Percentiles rank a stretch among this genome's conserved stretches.
These are phyloP conservation scores for Cariama cristata DNA, from an alignment of 2,113 vertebrate species.

Conservation along the genomic window DNA sequence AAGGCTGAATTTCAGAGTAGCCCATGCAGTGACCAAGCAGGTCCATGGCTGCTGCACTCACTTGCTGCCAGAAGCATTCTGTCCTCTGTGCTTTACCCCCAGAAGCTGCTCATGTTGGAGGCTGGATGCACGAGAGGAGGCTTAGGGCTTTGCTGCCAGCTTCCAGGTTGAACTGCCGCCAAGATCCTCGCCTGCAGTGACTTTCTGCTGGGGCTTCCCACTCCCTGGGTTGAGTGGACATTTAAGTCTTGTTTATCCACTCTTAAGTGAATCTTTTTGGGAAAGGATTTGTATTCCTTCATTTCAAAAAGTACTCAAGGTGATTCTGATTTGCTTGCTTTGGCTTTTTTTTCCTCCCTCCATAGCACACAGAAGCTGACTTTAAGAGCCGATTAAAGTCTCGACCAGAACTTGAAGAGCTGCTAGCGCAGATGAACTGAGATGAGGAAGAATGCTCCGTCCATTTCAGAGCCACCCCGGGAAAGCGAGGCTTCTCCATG, in stretches of 20 bases:
- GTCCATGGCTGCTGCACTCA: rapidly evolving
- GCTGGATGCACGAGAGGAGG: not conserved
- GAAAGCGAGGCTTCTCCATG: rapidly evolving
- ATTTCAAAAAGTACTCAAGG: not conserved
- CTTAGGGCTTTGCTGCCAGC: not conserved
- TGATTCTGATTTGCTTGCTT: not conserved
- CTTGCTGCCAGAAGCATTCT: not conserved
- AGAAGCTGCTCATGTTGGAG: not conserved
- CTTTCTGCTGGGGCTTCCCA: not conserved
- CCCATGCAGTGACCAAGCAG: rapidly evolving
- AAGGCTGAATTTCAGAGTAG: not conserved
- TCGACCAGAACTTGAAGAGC: conserved; percentile 89
- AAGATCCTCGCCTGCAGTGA: too few relatives aligned
- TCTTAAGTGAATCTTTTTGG: not conserved
- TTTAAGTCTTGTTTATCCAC: not conserved
- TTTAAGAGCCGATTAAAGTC: conserved; percentile 85
- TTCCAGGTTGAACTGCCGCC: not conserved
- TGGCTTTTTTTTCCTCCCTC: not conserved
- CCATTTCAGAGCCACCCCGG: not conserved
- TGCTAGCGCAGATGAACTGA: conserved; percentile 83
- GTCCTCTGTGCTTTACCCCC: not conserved
- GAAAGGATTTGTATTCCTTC: not conserved
- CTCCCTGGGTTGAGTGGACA: not conserved
- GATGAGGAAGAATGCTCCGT: not conserved
- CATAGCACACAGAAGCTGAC: conserved; percentile 86